phyloP scores from a whole-genome alignment of 1,140 invertebrate genomes.

The Holotrichia oblita region DNA sequence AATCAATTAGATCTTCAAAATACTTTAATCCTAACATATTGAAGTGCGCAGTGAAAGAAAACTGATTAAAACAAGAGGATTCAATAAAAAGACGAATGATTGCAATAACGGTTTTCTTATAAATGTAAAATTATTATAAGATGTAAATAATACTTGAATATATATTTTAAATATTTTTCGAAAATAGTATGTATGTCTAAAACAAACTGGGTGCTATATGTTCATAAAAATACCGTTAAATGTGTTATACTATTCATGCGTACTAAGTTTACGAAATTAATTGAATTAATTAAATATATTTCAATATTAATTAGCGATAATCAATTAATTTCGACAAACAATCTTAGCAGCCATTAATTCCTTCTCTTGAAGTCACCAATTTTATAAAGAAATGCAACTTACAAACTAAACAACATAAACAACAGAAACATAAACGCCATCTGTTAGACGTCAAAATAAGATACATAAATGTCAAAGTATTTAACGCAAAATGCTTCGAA shows the following conservation, averaged over 20 bases:
- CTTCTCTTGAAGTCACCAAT: not conserved
- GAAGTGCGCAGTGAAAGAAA: too few relatives aligned
- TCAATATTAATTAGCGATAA: too few relatives aligned
- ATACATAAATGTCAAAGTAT: conserved; percentile 3
- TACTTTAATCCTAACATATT: too few relatives aligned
- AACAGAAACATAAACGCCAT: not conserved
- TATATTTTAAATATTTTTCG: conserved; percentile 10
- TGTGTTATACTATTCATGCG: too few relatives aligned
- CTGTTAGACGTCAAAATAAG: not conserved
- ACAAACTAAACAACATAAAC: not conserved
- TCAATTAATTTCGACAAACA: not conserved
- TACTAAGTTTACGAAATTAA: too few relatives aligned
- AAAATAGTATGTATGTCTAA: not conserved
- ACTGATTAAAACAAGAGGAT: not conserved
- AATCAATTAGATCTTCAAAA: too few relatives aligned
- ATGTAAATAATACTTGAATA: not conserved
- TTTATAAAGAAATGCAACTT: not conserved
- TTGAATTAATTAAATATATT: too few relatives aligned
- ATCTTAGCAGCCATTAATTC: conserved; percentile 3
- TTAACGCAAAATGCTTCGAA: not conserved
- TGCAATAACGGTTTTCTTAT: conserved; percentile 12
- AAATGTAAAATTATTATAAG: not conserved
- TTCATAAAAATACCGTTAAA: too few relatives aligned
- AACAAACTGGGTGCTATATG: conserved; percentile 10
- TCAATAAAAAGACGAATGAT: not conserved